Percentiles rank a stretch among this genome's conserved stretches.
Conservation (phyloP, 2,888 invertebrate genomes). For the Coleophora deauratella region DNA sequence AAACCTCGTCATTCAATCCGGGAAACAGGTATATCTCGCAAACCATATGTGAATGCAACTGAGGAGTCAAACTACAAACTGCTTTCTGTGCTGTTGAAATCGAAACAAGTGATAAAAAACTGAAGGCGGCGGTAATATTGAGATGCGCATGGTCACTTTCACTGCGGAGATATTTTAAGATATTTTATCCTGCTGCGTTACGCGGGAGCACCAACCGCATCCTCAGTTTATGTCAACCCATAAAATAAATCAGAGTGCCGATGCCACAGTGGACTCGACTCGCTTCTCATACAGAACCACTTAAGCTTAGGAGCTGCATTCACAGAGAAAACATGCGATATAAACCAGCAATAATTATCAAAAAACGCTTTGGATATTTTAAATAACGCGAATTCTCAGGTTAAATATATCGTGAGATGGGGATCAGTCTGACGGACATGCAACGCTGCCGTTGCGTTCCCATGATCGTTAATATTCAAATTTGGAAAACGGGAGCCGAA, state of each 20-base stretch:
- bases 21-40: not conserved
- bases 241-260: constrained; percentile 35
- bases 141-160: not conserved
- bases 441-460: constrained; percentile 35
- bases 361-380: constrained; percentile 8
- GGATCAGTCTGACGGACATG: constrained; percentile 6
- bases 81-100: not conserved
- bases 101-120: no score
- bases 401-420: constrained; percentile 11
- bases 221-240: constrained; percentile 39
- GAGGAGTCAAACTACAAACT: not conserved
- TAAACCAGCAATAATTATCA: no score
- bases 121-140: no score
- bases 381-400: constrained; percentile 15
- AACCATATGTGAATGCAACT: not conserved
- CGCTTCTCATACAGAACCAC: constrained; percentile 1
- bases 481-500: constrained; percentile 40
- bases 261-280: constrained; percentile 13
- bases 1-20: constrained; percentile 5
- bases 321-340: no score
- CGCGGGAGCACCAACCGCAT: constrained; percentile 21
- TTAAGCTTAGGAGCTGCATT: no score
- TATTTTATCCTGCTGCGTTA: constrained; percentile 8
- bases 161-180: not conserved
- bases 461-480: constrained; percentile 62